Percentiles rank a stretch among this genome's conserved stretches.
These are phyloP conservation scores for Tolmerus cingulatus DNA, from an alignment of 2,888 invertebrate genomes.

Conservation along the genomic window DNA sequence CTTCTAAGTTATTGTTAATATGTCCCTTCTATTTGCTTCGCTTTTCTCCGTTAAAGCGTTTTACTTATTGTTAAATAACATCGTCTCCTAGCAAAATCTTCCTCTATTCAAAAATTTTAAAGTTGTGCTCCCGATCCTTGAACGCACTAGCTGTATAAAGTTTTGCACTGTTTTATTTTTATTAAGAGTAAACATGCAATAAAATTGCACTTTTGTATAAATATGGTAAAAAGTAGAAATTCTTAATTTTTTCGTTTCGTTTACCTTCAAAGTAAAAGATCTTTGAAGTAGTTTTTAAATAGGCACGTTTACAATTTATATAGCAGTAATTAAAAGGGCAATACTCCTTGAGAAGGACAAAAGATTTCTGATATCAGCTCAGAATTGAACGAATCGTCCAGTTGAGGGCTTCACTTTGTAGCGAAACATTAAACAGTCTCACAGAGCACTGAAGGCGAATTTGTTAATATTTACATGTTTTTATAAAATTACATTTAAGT, in stretches of 20 bases:
- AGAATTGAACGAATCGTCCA: background rate
- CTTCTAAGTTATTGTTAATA: background rate
- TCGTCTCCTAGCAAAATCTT: background rate
- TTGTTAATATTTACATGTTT: constrained; percentile 25
- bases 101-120: background rate
- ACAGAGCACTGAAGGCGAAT: constrained; percentile 7
- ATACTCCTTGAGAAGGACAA: background rate
- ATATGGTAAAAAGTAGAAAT: background rate
- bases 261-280: background rate
- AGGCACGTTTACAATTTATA: background rate
- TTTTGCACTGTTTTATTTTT: background rate
- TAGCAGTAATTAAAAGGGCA: background rate
- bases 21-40: background rate
- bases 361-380: background rate
- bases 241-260: background rate
- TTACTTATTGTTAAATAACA: background rate
- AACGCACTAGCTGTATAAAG: background rate
- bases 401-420: background rate
- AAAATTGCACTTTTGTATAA: background rate
- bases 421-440: background rate
- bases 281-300: background rate
- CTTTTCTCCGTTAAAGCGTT: background rate
- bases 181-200: background rate
- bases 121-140: background rate
- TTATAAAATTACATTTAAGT: background rate